Percentiles rank a stretch among this genome's conserved stretches.
Conservation (phyloP, 2,888 invertebrate genomes). For the Ischnus inquisitorius region DNA sequence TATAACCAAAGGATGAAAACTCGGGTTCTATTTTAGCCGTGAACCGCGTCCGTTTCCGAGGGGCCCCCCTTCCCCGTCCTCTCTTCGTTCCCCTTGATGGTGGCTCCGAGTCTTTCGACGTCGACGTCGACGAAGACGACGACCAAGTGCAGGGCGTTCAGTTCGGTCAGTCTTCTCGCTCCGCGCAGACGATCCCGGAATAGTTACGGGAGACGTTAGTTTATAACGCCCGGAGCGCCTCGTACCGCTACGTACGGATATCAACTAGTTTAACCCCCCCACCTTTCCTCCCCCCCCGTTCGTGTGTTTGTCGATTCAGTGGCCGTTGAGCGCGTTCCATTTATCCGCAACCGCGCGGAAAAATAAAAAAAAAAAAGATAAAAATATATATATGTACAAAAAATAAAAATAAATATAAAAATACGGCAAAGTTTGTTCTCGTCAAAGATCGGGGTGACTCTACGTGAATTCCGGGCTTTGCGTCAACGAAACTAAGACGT, state of each 20-base stretch:
- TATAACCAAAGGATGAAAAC: slow-evolving; percentile 75
- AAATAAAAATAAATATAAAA: background rate
- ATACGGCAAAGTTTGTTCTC: slow-evolving; percentile 4
- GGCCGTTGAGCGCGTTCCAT: slow-evolving; percentile 8
- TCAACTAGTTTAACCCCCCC: slow-evolving; percentile 5
- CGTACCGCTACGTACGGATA: slow-evolving; percentile 47
- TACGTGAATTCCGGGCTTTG: background rate
- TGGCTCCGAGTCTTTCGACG: background rate
- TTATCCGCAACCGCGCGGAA: background rate
- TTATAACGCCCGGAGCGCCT: slow-evolving; percentile 60
- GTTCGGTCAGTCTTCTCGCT: slow-evolving; percentile 82
- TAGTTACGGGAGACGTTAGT: slow-evolving; percentile 75
- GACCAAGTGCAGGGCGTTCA: slow-evolving; percentile 65
- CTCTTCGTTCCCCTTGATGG: background rate
- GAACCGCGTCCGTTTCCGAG: slow-evolving; percentile 77
- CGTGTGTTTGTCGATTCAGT: slow-evolving; percentile 26
- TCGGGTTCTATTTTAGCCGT: slow-evolving; percentile 81
- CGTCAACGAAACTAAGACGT: background rate
- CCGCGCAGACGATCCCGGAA: slow-evolving; percentile 81
- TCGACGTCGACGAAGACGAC: slow-evolving; percentile 59
- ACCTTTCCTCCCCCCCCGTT: background rate
- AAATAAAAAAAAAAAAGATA: background rate
- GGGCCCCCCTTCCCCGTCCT: slow-evolving; percentile 36
- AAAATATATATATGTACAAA: background rate
- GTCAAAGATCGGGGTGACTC: slow-evolving; percentile 23